A percentile compares a stretch with the other conserved stretches of the same genome.
Evolutionary conservation across 2,888 invertebrate genomes (phyloP).

Genomic region (Acleris holmiana): DNA sequence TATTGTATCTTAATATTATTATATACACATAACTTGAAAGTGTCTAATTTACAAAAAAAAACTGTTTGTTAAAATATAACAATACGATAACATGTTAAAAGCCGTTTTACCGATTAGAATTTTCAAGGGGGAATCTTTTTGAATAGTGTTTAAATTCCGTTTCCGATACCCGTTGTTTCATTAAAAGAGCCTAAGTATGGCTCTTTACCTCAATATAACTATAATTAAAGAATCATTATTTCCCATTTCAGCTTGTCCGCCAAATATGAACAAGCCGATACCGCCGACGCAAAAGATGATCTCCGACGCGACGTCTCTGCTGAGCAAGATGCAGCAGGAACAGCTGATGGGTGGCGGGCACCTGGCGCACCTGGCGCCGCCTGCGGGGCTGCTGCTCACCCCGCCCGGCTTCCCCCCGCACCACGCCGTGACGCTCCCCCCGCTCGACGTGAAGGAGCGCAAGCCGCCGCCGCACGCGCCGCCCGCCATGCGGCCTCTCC

Average conservation of each 20-base stretch:
- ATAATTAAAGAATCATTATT: constrained; percentile 21
- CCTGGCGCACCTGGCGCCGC: constrained; percentile 78
- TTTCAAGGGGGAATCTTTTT: too few relatives aligned
- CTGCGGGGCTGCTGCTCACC: constrained; percentile 87
- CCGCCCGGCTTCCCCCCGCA: constrained; percentile 91
- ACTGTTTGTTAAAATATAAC: too few relatives aligned
- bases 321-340: constrained; percentile 89
- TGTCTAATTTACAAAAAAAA: too few relatives aligned
- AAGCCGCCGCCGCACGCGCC: constrained; percentile 85
- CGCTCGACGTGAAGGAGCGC: constrained; percentile 82
- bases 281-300: constrained; percentile 91
- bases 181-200: too few relatives aligned
- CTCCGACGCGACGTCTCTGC: constrained; percentile 86
- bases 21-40: too few relatives aligned
- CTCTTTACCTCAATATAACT: too few relatives aligned
- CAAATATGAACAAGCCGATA: constrained; percentile 89
- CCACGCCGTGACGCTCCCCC: constrained; percentile 88
- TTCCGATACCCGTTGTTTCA: too few relatives aligned
- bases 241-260: constrained; percentile 84
- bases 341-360: constrained; percentile 85
- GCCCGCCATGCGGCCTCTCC: constrained; percentile 88
- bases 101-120: too few relatives aligned
- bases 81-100: too few relatives aligned
- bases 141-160: too few relatives aligned
- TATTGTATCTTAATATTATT: constrained; percentile 51